These are phyloP conservation scores for Muscicapa comitata DNA, from an alignment of 2,797 vertebrate genomes.

Conservation along the genomic window DNA sequence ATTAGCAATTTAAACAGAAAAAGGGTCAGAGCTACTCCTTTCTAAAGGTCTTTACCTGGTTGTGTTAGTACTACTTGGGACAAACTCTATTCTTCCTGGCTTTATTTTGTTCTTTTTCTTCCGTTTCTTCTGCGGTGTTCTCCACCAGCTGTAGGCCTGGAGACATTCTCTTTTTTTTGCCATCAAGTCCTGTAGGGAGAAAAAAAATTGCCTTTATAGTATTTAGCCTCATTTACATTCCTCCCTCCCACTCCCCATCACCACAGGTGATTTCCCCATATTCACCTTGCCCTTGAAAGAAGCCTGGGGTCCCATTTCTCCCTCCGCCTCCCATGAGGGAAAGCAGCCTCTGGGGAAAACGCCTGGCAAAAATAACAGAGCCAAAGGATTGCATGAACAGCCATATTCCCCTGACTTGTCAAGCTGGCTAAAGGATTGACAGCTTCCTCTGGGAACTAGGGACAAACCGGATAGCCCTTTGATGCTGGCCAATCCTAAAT, in stretches of 20 bases:
- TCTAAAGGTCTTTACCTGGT: slow-evolving; percentile 58
- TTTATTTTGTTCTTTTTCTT: slow-evolving; percentile 75
- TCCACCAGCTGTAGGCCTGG: slow-evolving; percentile 71
- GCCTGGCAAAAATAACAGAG: slow-evolving; percentile 77
- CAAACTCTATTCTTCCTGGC: slow-evolving; percentile 69
- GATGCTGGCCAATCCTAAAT: slow-evolving; percentile 50
- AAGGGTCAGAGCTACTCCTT: background rate
- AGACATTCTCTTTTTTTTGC: slow-evolving; percentile 70
- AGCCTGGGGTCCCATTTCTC: slow-evolving; percentile 77
- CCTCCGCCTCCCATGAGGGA: slow-evolving; percentile 77
- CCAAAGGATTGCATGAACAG: slow-evolving; percentile 77
- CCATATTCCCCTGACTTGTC: slow-evolving; percentile 74
- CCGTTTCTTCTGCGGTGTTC: slow-evolving; percentile 67
- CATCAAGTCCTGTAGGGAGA: slow-evolving; percentile 66
- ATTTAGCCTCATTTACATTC: slow-evolving; percentile 70
- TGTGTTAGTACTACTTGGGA: slow-evolving; percentile 53
- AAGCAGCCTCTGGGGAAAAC: slow-evolving; percentile 76
- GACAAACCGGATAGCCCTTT: slow-evolving; percentile 48
- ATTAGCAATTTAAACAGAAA: background rate
- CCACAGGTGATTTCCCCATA: slow-evolving; percentile 77
- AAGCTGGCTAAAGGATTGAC: slow-evolving; percentile 70
- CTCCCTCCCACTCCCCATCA: slow-evolving; percentile 75
- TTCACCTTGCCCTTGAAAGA: slow-evolving; percentile 77
- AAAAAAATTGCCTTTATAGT: slow-evolving; percentile 61
- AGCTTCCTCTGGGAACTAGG: slow-evolving; percentile 56